These are phyloP conservation scores for Fregata magnificens DNA, from an alignment of 2,113 vertebrate species.

Conservation along the genomic window DNA sequence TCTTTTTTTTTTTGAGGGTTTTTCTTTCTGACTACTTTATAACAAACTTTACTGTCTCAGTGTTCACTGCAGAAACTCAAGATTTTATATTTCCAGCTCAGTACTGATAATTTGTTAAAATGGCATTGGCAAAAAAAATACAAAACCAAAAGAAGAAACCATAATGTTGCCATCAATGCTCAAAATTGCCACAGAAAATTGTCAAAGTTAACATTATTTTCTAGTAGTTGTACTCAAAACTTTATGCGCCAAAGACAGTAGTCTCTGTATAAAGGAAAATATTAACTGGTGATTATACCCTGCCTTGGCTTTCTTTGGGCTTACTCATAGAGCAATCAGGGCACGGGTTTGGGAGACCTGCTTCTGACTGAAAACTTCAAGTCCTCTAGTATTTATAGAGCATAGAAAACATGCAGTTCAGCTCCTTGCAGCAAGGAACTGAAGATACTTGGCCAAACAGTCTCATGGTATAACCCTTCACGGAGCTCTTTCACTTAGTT, in stretches of 20 bases:
- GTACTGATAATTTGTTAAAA: neutral
- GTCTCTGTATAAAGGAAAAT: neutral
- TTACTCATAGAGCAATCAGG: neutral
- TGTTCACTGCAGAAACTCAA: neutral
- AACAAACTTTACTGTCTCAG: neutral
- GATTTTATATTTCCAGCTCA: neutral
- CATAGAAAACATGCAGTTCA: neutral
- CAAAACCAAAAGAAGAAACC: neutral
- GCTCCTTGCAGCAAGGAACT: neutral
- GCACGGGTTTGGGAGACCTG: neutral
- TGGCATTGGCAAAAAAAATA: neutral
- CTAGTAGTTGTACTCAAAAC: neutral
- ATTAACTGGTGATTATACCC: neutral
- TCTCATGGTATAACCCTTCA: neutral
- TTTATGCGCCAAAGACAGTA: neutral
- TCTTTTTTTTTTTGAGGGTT: neutral
- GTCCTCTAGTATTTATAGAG: neutral
- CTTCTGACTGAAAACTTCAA: neutral
- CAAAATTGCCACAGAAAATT: neutral
- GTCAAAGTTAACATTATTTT: neutral
- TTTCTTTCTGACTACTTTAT: neutral
- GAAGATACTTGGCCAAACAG: neutral
- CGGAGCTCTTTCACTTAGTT: neutral
- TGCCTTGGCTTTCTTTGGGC: neutral
- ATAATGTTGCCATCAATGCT: neutral